phyloP scores from a whole-genome alignment of 2,888 invertebrate genomes.

The Clanis bilineata region DNA sequence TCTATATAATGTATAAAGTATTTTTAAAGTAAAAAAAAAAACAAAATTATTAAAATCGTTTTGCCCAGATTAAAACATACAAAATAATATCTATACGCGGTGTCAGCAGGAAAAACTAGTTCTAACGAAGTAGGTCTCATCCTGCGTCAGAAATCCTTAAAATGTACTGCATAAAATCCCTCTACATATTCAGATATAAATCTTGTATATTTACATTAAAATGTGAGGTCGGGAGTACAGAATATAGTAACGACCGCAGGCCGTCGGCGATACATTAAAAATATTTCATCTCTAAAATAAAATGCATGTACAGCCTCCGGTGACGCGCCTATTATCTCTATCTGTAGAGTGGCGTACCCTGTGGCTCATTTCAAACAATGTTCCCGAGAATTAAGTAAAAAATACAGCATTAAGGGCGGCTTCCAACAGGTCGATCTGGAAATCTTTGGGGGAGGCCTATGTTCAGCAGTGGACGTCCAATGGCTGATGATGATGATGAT shows the following conservation, averaged over 20 bases:
- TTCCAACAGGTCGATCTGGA: no score
- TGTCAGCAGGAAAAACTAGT: no score
- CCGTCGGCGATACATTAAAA: slow-evolving; percentile 43
- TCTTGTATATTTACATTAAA: neutral
- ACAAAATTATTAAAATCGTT: no score
- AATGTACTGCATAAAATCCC: neutral
- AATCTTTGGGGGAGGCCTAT: no score
- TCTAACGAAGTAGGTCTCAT: no score
- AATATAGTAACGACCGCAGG: slow-evolving; percentile 36
- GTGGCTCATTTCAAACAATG: neutral
- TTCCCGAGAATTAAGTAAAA: neutral
- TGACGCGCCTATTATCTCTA: slow-evolving; percentile 7
- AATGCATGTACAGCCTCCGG: slow-evolving; percentile 47
- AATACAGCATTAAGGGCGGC: neutral
- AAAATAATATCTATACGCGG: no score
- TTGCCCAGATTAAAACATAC: no score
- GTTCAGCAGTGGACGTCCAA: no score
- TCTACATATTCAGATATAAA: neutral
- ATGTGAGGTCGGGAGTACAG: neutral
- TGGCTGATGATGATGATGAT: no score
- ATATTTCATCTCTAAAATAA: slow-evolving; percentile 52
- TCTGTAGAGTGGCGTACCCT: neutral
- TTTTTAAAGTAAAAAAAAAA: no score
- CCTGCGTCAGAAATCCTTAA: no score
- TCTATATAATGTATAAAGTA: no score